Conservation (phyloP, 2,797 vertebrate genomes). For the Pygocentrus nattereri region DNA sequence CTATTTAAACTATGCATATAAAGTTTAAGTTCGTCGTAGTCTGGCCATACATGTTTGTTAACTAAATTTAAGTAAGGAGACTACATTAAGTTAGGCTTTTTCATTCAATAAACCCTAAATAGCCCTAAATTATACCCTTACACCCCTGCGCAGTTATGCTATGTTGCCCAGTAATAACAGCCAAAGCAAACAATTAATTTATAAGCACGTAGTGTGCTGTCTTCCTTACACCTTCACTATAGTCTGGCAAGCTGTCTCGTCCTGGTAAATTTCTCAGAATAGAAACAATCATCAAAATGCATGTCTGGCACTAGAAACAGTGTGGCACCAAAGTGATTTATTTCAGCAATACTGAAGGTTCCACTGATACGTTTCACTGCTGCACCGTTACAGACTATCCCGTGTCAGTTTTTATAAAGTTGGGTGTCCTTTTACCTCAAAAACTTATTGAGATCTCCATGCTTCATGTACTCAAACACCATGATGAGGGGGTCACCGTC, state of each 20-base stretch:
- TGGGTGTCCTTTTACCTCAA: constrained; percentile 82
- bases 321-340: constrained; percentile 22
- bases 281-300: constrained; percentile 52
- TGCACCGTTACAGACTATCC: constrained; percentile 7
- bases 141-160: too few relatives aligned
- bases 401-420: background rate
- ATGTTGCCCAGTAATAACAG: background rate
- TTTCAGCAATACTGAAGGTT: constrained; percentile 30
- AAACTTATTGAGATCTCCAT: constrained; percentile 98
- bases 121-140: too few relatives aligned
- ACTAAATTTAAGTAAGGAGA: too few relatives aligned
- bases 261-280: constrained; percentile 39
- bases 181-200: constrained; percentile 16
- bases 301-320: constrained; percentile 30
- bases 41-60: too few relatives aligned
- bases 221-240: constrained; percentile 11
- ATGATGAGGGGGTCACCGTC: constrained; percentile 98
- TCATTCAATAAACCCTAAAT: too few relatives aligned
- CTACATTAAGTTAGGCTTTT: too few relatives aligned
- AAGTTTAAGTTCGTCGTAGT: too few relatives aligned
- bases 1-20: too few relatives aligned
- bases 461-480: constrained; percentile 99
- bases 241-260: constrained; percentile 22
- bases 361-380: constrained; percentile 30
- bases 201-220: constrained; percentile 14